Percentiles rank a stretch among this genome's conserved stretches.
These are phyloP conservation scores for Pseudoatta argentina DNA, from an alignment of 1,140 invertebrate genomes.

Conservation along the genomic window DNA sequence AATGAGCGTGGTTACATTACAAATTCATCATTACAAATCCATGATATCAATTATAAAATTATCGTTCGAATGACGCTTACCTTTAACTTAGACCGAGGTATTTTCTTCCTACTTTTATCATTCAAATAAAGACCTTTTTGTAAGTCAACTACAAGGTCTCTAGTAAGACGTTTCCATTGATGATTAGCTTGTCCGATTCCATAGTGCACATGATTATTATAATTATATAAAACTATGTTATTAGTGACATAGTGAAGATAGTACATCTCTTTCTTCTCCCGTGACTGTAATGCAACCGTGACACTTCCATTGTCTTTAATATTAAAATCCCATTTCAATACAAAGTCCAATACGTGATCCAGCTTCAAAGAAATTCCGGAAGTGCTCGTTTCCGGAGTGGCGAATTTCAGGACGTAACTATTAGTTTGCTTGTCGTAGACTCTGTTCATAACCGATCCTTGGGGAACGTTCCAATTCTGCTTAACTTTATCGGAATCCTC, in stretches of 20 bases:
- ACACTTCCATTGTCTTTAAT: constrained; percentile 93
- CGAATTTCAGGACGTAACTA: constrained; percentile 90
- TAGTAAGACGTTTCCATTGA: constrained; percentile 93
- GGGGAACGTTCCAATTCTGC: constrained; percentile 90
- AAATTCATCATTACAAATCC: too few relatives aligned
- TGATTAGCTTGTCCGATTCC: constrained; percentile 91
- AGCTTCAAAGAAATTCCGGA: constrained; percentile 91
- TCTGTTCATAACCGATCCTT: constrained; percentile 88
- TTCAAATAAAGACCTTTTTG: constrained; percentile 93
- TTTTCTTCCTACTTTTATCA: constrained; percentile 90
- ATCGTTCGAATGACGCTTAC: constrained; percentile 79
- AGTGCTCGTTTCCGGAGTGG: constrained; percentile 89
- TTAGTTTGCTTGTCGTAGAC: constrained; percentile 88
- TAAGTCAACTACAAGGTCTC: constrained; percentile 96
- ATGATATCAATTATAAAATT: not conserved
- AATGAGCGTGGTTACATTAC: constrained; percentile 14
- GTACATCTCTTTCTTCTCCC: constrained; percentile 92
- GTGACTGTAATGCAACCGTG: constrained; percentile 92
- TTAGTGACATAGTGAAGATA: constrained; percentile 94
- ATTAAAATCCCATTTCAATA: constrained; percentile 92
- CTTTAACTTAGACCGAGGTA: constrained; percentile 92
- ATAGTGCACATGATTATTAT: constrained; percentile 93
- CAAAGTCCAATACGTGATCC: constrained; percentile 91
- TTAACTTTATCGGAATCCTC: constrained; percentile 91
- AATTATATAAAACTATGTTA: constrained; percentile 90